phyloP scores from a whole-genome alignment of 2,113 vertebrate genomes.

The Eulacestoma nigropectus region DNA sequence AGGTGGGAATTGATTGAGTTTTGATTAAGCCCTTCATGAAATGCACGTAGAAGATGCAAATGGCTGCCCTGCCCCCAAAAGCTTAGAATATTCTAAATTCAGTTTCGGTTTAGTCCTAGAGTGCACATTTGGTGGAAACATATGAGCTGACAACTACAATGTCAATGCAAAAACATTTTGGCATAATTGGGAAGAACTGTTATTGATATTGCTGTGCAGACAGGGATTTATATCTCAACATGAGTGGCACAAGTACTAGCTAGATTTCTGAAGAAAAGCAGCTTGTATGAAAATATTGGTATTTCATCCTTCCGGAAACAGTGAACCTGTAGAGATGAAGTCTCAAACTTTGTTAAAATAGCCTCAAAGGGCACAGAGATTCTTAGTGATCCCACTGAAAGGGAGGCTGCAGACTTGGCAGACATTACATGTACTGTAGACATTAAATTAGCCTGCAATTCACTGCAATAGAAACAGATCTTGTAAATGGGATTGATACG shows the following conservation, averaged over 20 bases:
- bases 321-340: not conserved
- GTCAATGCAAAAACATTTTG: not conserved
- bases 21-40: slow-evolving; percentile 26
- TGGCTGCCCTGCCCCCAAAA: not conserved
- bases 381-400: not conserved
- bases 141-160: not conserved
- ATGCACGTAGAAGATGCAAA: not conserved
- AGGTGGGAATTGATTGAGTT: slow-evolving; percentile 13
- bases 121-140: not conserved
- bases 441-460: not conserved
- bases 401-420: not conserved
- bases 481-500: not conserved
- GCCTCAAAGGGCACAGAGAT: not conserved
- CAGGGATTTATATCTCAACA: not conserved
- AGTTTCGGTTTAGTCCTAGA: not conserved
- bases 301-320: not conserved
- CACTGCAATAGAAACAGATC: not conserved
- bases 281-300: not conserved
- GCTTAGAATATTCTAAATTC: not conserved
- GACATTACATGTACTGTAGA: not conserved
- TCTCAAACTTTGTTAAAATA: not conserved
- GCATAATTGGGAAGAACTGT: not conserved
- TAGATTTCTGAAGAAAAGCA: not conserved
- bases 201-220: not conserved
- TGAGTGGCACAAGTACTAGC: not conserved